Evolutionary conservation across 2,113 vertebrate species (phyloP), one percentile per base, ranked within the genome.

Genomic region (Mola mola): DNA sequence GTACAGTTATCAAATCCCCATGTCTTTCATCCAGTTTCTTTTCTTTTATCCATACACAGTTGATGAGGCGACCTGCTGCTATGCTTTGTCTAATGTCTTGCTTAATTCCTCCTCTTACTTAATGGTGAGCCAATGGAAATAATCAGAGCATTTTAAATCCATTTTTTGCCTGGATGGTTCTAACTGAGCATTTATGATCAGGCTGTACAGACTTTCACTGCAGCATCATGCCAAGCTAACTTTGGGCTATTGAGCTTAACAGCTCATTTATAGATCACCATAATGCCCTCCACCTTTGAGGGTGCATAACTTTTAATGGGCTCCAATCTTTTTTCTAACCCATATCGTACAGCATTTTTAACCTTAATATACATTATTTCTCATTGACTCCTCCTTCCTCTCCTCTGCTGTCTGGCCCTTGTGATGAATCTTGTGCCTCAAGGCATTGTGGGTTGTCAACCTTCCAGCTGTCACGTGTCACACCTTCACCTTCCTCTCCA

Each of bases 211-310:
- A 48, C 24, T 47, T 60, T 37, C 28, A 82, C 78, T 71, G 43
- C 29, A 51, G 56, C 57, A 53, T 79, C 61, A 50, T 17, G n/a
- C 48, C 81, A 84, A 71, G 82, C 85, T 91, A 89, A 90, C 89
- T 85, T 74, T 81, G 87, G 88, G 91, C 91, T 92, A 86, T 93
- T 91, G 87, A 92, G 89, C 88, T 90, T 83, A 77, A 88, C 84
- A 70, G 88, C 81, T 82, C 66, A 81, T 92, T 93, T 88, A 89
- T 85, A 83, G 87, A 90, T 92, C 66, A 75, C 21, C 31, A 53
- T 90, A 92, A 91, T 74, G 81, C 63, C 83, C 79, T 67, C 83
- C 78, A 70, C 57, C 80, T 94, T 91, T 93, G 88, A 81, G 83
- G 86, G 84, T 88, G 89, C 92, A 89, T 90, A 91, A 84, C 69